A percentile compares a stretch with the other conserved stretches of the same genome.
Evolutionary conservation across 2,113 vertebrate genomes (phyloP).

Genomic region (Oryzias celebensis): DNA sequence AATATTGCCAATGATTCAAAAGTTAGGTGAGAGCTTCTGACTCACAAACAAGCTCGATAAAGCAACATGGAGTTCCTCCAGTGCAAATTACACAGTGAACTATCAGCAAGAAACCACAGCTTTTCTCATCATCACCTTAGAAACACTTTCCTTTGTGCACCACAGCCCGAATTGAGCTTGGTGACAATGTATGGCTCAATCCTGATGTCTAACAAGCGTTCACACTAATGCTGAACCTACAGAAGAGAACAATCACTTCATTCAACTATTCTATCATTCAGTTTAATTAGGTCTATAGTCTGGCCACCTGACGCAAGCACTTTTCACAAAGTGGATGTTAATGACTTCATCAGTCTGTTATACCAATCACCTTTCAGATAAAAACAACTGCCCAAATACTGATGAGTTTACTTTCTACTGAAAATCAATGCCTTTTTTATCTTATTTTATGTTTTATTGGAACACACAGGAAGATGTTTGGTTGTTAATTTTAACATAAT

Average conservation of each 20-base stretch:
- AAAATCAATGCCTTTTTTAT: too few relatives aligned
- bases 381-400: too few relatives aligned
- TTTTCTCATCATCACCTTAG: constrained; percentile 2
- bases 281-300: background rate
- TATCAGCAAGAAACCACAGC: background rate
- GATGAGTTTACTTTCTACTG: too few relatives aligned
- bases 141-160: background rate
- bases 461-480: too few relatives aligned
- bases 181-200: background rate
- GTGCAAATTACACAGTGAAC: background rate
- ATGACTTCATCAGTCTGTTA: too few relatives aligned
- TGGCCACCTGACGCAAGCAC: background rate
- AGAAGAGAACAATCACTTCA: background rate
- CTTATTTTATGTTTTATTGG: too few relatives aligned
- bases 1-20: constrained; percentile 20
- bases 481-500: too few relatives aligned
- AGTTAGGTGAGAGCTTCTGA: constrained; percentile 4
- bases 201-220: background rate
- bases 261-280: background rate
- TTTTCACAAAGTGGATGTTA: too few relatives aligned
- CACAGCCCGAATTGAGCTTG: background rate
- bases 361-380: too few relatives aligned
- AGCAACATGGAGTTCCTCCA: background rate
- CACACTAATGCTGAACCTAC: background rate
- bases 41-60: constrained; percentile 5